Evolutionary conservation across 2,888 invertebrate genomes (phyloP).

Genomic region (Eledone cirrhosa): DNA sequence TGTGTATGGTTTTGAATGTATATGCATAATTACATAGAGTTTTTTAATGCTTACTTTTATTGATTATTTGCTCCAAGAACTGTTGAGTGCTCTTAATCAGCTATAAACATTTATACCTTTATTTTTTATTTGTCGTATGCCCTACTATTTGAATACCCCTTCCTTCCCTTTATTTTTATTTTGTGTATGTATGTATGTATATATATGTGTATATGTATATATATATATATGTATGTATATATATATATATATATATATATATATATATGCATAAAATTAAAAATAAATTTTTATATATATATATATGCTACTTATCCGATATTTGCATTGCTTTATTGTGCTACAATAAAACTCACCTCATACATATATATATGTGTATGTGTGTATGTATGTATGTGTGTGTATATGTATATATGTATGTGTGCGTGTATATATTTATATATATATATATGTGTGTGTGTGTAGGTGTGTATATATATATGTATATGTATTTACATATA

Average conservation of each 20-base stretch:
- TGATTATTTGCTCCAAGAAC: too few species aligned
- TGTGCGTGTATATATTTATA: not conserved
- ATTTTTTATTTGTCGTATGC: too few species aligned
- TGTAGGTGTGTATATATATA: not conserved
- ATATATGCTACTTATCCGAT: too few species aligned
- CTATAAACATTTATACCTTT: too few species aligned
- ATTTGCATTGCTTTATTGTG: too few species aligned
- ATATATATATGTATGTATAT: constrained; percentile 9
- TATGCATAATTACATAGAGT: too few species aligned
- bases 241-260: constrained; percentile 16
- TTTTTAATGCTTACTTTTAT: too few species aligned
- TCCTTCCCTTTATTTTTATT: too few species aligned
- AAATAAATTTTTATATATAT: not conserved
- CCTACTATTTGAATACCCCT: too few species aligned
- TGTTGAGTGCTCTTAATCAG: too few species aligned
- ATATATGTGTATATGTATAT: not conserved
- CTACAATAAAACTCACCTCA: not conserved
- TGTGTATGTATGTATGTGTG: not conserved
- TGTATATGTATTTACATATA: not conserved
- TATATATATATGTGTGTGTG: not conserved
- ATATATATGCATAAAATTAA: not conserved
- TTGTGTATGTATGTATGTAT: not conserved
- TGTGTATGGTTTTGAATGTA: too few species aligned
- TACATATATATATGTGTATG: not conserved
- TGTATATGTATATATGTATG: not conserved